Base-by-base conservation (phyloP, 2,797 vertebrate species). In the Rousettus madagascariensis region DNA sequence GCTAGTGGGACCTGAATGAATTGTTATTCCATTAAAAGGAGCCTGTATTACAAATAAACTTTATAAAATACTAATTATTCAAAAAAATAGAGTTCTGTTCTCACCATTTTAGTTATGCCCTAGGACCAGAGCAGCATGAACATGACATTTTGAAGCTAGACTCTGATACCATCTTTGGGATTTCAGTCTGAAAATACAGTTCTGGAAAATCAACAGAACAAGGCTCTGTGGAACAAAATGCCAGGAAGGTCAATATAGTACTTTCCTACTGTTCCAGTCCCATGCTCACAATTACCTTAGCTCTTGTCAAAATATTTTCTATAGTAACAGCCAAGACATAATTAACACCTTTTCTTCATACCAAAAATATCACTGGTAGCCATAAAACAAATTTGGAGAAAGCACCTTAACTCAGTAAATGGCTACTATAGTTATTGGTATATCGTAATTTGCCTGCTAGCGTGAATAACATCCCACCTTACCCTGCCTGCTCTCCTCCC, bases 301-400 rank as follows among this genome's bases (percentile, higher is more conserved):
- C 94, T 98, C 91, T 90, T 98, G 97, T 98, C 98, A 98, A 98
- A 98, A 98, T 98, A 98, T 98, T 98, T 98, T 98, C 96, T 89
- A 96, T 51, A 49, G 95, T 95, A 97, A 98, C 94, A 97, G 96
- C 94, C 0, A 94, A 98, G 96, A 97, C 79, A 97, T 96, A 98
- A 97, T 98, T 98, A 98, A 59, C 97, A 97, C 97, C 84, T 97
- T 98, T 97, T 97, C 71, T 97, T 97, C 86, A 98, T 91, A 92
- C 95, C 96, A 93, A 94, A 97, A 97, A 97, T 97, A 95, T 97
- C 96, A 97, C 61, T 98, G 96, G 91, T 96, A 97, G 95, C 57
- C 88, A 96, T 97, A 97, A 98, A 97, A 90, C 94, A 98, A 96
- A 91, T 78, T 93, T 91, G 53, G 87, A 96, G 93, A 95, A 98